A percentile compares a stretch with the other conserved stretches of the same genome.
Conservation (phyloP, 2,797 vertebrate species). For the Poeciliopsis gracilis region DNA sequence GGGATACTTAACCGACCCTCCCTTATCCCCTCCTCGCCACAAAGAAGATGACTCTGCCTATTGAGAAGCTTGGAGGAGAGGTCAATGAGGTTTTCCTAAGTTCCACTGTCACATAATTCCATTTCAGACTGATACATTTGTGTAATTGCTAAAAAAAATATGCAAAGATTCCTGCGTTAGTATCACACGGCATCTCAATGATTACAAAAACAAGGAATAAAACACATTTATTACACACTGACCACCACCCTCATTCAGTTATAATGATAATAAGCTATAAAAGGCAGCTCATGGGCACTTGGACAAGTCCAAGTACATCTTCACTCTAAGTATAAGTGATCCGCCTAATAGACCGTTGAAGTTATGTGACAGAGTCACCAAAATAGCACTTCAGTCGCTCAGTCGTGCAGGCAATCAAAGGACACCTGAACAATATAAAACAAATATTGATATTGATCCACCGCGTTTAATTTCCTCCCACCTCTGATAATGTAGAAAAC, state of each 20-base stretch:
- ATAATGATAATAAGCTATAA: conserved; percentile 57
- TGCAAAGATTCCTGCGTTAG: background rate
- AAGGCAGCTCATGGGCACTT: conserved; percentile 53
- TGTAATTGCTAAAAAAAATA: conserved; percentile 9
- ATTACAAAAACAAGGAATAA: conserved; percentile 41
- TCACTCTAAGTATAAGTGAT: conserved; percentile 69
- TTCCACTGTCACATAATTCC: conserved; percentile 39
- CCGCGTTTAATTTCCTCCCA: conserved; percentile 73
- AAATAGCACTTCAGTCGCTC: conserved; percentile 61
- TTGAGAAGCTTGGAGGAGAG: conserved; percentile 63
- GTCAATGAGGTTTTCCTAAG: conserved; percentile 59
- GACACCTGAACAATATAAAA: conserved; percentile 76
- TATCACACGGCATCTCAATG: conserved; percentile 6
- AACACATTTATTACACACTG: conserved; percentile 20
- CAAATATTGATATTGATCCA: conserved; percentile 79
- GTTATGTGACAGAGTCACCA: conserved; percentile 71
- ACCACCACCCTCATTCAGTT: conserved; percentile 29
- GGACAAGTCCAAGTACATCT: conserved; percentile 58
- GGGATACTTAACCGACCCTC: conserved; percentile 64
- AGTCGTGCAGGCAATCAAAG: conserved; percentile 69
- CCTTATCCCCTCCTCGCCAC: conserved; percentile 42
- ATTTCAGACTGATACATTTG: conserved; percentile 21
- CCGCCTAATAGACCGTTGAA: conserved; percentile 63
- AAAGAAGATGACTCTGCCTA: conserved; percentile 66
- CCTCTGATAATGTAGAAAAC: conserved; percentile 68